These are phyloP conservation scores for Nematopogon swammerdamellus DNA, from an alignment of 2,888 invertebrate genomes.

Conservation along the genomic window DNA sequence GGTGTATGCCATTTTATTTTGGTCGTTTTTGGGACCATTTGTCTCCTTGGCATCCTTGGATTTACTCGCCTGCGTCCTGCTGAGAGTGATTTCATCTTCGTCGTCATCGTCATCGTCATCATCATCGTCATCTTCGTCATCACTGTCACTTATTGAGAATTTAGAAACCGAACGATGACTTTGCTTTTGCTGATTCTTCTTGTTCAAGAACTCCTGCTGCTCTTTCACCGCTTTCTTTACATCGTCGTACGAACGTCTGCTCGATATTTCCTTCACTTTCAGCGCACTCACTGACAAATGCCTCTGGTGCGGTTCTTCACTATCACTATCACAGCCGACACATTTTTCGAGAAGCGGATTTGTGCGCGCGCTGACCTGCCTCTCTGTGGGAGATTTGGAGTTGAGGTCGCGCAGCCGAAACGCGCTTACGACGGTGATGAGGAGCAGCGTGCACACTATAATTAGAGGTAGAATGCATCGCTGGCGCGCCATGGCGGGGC, in stretches of 20 bases:
- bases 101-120: conserved; percentile 14
- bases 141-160: conserved; percentile 6
- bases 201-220: conserved; percentile 23
- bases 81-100: conserved; percentile 7
- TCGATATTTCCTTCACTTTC: conserved; percentile 25
- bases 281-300: conserved; percentile 23
- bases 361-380: conserved; percentile 17
- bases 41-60: neutral
- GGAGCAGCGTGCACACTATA: conserved; percentile 38
- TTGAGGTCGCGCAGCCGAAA: conserved; percentile 50
- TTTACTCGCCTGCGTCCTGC: no score
- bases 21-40: neutral
- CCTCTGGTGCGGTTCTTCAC: conserved; percentile 14
- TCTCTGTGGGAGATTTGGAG: conserved; percentile 24
- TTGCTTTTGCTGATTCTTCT: conserved; percentile 14
- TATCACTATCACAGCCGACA: conserved; percentile 38
- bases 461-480: conserved; percentile 47
- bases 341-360: conserved; percentile 28
- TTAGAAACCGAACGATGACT: neutral
- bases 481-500: conserved; percentile 45
- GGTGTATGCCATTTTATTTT: neutral
- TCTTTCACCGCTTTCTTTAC: conserved; percentile 28
- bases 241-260: conserved; percentile 26
- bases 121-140: conserved; percentile 14
- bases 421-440: conserved; percentile 51